These are phyloP conservation scores for Calephelis virginiensis DNA, from an alignment of 1,140 invertebrate species.

Conservation along the genomic window DNA sequence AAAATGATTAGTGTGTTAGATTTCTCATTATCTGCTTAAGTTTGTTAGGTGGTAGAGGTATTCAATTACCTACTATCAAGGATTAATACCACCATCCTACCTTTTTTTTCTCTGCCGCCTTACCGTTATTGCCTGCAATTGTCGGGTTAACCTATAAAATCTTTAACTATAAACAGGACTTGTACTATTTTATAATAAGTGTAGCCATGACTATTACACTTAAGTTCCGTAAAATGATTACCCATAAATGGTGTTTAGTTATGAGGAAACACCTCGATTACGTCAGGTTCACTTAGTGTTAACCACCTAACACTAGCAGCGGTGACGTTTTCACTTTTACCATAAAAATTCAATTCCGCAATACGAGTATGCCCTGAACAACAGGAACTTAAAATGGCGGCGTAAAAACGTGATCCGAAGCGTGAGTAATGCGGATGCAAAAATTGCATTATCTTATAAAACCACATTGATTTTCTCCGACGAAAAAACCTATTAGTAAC, in stretches of 20 bases:
- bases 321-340: conserved; percentile 62
- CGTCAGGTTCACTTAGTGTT: neutral
- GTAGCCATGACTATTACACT: neutral
- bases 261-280: conserved; percentile 24
- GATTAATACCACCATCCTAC: too few relatives aligned
- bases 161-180: too few relatives aligned
- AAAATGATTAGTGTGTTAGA: too few relatives aligned
- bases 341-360: conserved; percentile 54
- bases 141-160: too few relatives aligned
- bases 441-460: conserved; percentile 16
- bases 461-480: conserved; percentile 14
- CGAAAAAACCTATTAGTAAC: neutral
- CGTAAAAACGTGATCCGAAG: conserved; percentile 50
- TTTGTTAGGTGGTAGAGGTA: too few relatives aligned
- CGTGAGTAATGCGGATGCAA: conserved; percentile 43
- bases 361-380: conserved; percentile 36
- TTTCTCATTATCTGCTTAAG: too few relatives aligned
- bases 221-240: neutral
- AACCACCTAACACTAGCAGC: neutral
- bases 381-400: conserved; percentile 48
- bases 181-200: neutral
- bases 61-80: too few relatives aligned
- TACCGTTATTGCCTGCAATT: too few relatives aligned
- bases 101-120: too few relatives aligned
- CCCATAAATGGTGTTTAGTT: conserved; percentile 21